These are phyloP conservation scores for Diadegma fenestrale DNA, from an alignment of 2,888 invertebrate genomes.

Conservation along the genomic window DNA sequence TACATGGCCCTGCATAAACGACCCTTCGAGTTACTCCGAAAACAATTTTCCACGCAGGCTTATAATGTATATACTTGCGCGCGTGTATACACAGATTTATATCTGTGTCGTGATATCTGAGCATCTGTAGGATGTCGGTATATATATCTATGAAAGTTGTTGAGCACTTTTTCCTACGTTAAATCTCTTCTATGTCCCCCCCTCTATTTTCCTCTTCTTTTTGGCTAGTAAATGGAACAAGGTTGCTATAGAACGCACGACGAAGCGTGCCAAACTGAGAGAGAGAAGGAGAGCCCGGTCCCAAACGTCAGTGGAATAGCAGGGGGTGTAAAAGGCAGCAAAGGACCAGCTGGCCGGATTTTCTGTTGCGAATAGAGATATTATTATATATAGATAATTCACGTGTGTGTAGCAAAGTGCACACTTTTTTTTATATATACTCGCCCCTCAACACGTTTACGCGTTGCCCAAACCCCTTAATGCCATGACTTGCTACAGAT, in stretches of 20 bases:
- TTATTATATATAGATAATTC: not conserved
- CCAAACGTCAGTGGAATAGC: slow-evolving; percentile 38
- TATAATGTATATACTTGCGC: not conserved
- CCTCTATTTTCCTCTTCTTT: not conserved
- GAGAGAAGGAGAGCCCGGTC: not conserved
- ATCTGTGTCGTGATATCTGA: slow-evolving; percentile 6
- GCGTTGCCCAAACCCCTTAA: slow-evolving; percentile 15
- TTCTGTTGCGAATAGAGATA: slow-evolving; percentile 49
- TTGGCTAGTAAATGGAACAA: slow-evolving; percentile 27
- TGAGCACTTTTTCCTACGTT: not conserved
- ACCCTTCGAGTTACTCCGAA: not conserved
- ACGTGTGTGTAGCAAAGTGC: slow-evolving; percentile 22
- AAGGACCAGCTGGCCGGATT: slow-evolving; percentile 56
- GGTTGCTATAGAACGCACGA: not conserved
- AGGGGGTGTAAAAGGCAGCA: slow-evolving; percentile 24
- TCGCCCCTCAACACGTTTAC: slow-evolving; percentile 43
- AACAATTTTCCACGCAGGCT: slow-evolving; percentile 4
- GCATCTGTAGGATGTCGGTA: slow-evolving; percentile 7
- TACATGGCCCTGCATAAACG: slow-evolving; percentile 6
- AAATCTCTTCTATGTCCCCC: not conserved
- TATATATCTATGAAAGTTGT: slow-evolving; percentile 12
- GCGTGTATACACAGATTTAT: slow-evolving; percentile 14
- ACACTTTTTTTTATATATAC: slow-evolving; percentile 8
- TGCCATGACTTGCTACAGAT: slow-evolving; percentile 24
- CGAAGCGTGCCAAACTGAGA: slow-evolving; percentile 42